Evolutionary conservation across 2,797 vertebrate genomes (phyloP).

Genomic region (Netta rufina): DNA sequence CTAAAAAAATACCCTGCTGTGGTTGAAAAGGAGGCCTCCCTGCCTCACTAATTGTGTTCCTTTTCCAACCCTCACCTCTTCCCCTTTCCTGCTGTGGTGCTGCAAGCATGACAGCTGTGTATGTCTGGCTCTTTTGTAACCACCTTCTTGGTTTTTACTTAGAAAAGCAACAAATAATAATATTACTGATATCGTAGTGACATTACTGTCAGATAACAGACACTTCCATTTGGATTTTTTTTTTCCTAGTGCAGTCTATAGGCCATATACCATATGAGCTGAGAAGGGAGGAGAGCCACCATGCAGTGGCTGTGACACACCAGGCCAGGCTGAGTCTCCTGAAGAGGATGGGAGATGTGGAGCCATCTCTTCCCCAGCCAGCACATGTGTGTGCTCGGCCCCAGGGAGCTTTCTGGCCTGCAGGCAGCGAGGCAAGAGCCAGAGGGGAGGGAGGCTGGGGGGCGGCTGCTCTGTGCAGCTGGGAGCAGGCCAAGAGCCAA

Average conservation of each 20-base stretch:
- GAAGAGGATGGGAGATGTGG: background rate
- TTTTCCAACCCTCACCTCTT: background rate
- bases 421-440: background rate
- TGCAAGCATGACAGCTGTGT: background rate
- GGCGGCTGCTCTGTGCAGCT: background rate
- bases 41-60: background rate
- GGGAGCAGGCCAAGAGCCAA: background rate
- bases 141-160: background rate
- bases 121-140: background rate
- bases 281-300: background rate
- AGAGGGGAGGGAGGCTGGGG: accelerated
- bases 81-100: background rate
- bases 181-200: background rate
- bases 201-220: background rate
- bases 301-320: background rate
- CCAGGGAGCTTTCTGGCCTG: accelerated
- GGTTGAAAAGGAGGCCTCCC: background rate
- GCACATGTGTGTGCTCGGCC: accelerated
- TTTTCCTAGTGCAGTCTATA: background rate
- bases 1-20: background rate
- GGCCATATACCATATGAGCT: background rate
- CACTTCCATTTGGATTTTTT: background rate
- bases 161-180: background rate
- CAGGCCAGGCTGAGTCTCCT: background rate
- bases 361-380: background rate